phyloP scores from a whole-genome alignment of 2,113 vertebrate genomes.

The Oreochromis niloticus region DNA sequence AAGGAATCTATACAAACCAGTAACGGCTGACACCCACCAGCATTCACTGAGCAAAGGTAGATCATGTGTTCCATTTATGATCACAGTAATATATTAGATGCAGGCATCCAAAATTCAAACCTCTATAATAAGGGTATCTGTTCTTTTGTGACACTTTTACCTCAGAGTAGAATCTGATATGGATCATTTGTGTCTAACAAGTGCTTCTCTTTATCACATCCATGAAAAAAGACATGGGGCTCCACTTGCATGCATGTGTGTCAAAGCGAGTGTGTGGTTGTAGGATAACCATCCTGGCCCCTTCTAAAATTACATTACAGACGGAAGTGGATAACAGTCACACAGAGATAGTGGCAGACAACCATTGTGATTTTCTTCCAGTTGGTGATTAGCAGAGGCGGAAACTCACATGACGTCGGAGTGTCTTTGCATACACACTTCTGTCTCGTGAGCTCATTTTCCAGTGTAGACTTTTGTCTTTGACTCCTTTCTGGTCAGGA shows the following conservation, averaged over 20 bases:
- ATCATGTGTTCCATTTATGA: not conserved
- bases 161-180: not conserved
- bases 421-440: not conserved
- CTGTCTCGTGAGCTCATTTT: conserved; percentile 42
- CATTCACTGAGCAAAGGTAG: not conserved
- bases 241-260: not conserved
- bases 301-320: conserved; percentile 46
- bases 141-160: not conserved
- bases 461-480: conserved; percentile 23
- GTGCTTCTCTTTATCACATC: not conserved
- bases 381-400: conserved; percentile 32
- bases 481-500: not conserved
- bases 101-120: not conserved
- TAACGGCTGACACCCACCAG: not conserved
- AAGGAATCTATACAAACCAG: not conserved
- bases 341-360: not conserved
- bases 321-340: conserved; percentile 9
- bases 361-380: not conserved
- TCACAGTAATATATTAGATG: not conserved
- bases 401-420: conserved; percentile 14
- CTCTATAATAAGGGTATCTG: not conserved
- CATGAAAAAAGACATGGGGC: not conserved
- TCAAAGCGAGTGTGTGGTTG: not conserved
- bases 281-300: not conserved
- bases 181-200: not conserved